These are phyloP conservation scores for Bellardia bayeri DNA, from an alignment of 2,888 invertebrate species.

Conservation along the genomic window DNA sequence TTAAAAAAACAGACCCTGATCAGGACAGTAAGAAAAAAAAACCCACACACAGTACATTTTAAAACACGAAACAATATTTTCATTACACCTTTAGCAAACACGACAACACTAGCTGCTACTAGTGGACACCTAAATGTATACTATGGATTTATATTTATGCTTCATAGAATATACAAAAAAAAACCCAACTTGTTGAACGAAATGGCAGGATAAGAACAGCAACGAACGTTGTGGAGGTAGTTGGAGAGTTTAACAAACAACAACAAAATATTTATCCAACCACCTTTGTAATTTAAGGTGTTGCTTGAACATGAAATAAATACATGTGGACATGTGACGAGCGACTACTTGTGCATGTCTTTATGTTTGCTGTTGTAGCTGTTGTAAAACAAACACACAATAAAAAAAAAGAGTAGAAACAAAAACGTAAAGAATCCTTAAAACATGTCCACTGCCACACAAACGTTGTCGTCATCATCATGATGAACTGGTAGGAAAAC, in stretches of 20 bases:
- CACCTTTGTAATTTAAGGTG: constrained; percentile 63
- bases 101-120: neutral
- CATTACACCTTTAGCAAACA: constrained; percentile 67
- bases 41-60: neutral
- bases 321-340: constrained; percentile 25
- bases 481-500: constrained; percentile 7
- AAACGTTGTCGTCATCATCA: neutral
- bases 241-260: neutral
- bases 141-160: neutral
- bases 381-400: neutral
- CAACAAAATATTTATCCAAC: constrained; percentile 7
- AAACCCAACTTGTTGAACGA: constrained; percentile 60
- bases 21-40: neutral
- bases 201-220: neutral
- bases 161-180: neutral
- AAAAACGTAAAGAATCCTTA: neutral
- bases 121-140: constrained; percentile 24
- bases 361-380: neutral
- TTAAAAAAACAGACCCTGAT: neutral
- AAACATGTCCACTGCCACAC: constrained; percentile 12
- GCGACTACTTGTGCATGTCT: constrained; percentile 1
- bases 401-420: neutral
- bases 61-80: constrained; percentile 58
- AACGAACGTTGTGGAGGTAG: neutral
- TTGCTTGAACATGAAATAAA: constrained; percentile 59